These are phyloP conservation scores for Dufourea novaeangliae DNA, from an alignment of 1,140 invertebrate species.

Conservation along the genomic window DNA sequence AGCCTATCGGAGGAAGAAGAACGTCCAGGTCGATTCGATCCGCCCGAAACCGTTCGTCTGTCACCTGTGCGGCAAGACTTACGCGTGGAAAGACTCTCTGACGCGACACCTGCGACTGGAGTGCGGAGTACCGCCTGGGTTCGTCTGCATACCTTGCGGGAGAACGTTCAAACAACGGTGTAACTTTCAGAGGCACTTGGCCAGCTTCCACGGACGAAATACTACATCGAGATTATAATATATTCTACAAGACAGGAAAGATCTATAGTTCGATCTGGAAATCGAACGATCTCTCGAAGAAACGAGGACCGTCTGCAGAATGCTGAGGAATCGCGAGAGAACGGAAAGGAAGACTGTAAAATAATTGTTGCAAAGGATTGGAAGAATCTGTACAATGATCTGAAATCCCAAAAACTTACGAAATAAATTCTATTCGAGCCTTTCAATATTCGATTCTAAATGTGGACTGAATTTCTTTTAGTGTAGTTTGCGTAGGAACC, in stretches of 20 bases:
- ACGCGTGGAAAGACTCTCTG: slow-evolving; percentile 52
- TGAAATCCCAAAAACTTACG: not conserved
- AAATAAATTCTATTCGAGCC: not conserved
- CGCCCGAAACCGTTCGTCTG: slow-evolving; percentile 31
- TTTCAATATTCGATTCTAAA: not conserved
- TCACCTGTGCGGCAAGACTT: slow-evolving; percentile 40
- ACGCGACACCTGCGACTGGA: slow-evolving; percentile 52
- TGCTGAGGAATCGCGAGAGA: not conserved
- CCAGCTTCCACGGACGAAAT: slow-evolving; percentile 43
- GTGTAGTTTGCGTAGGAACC: not conserved
- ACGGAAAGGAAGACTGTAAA: not conserved
- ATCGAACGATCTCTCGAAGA: not conserved
- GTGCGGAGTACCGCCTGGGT: slow-evolving; percentile 55
- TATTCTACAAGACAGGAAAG: too few species aligned
- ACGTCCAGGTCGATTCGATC: too few species aligned
- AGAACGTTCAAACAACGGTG: slow-evolving; percentile 81
- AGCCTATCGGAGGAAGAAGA: not conserved
- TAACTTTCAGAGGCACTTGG: slow-evolving; percentile 65
- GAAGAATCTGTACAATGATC: not conserved
- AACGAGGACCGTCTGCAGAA: not conserved
- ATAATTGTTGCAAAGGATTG: not conserved
- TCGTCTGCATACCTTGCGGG: slow-evolving; percentile 66
- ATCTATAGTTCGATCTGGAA: too few species aligned
- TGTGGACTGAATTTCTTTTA: too few species aligned
- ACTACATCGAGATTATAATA: not conserved